phyloP scores from a whole-genome alignment of 2,888 invertebrate species.

The Lomographa bimaculata region DNA sequence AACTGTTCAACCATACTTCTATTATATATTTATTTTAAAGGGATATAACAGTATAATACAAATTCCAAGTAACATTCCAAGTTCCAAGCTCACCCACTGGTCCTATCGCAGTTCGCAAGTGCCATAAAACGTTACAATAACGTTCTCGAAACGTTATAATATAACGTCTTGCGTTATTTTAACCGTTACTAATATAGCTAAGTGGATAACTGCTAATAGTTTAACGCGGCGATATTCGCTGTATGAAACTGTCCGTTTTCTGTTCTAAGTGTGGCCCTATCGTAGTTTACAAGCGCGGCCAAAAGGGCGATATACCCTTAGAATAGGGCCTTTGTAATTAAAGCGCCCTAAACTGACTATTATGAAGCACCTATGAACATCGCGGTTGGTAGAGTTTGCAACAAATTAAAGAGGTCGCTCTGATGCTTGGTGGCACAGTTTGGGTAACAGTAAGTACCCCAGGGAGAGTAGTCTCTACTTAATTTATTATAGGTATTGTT shows the following conservation, averaged over 20 bases:
- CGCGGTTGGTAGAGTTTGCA: conserved; percentile 46
- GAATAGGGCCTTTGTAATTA: conserved; percentile 76
- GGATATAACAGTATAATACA: no score
- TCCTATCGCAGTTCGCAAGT: conserved; percentile 15
- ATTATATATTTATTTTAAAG: no score
- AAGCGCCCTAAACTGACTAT: conserved; percentile 77
- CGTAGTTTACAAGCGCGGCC: conserved; percentile 73
- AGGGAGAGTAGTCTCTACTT: no score
- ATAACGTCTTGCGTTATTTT: conserved; percentile 22
- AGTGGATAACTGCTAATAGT: conserved; percentile 48
- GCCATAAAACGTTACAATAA: conserved; percentile 12
- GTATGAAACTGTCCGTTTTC: conserved; percentile 52
- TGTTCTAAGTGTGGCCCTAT: conserved; percentile 52
- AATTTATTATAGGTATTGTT: no score
- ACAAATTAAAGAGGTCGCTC: conserved; percentile 32
- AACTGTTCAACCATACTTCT: no score
- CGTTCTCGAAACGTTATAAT: conserved; percentile 6
- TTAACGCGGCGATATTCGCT: conserved; percentile 58
- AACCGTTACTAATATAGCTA: conserved; percentile 46
- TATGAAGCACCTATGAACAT: conserved; percentile 60
- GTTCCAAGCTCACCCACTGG: conserved; percentile 1
- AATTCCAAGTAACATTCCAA: no score
- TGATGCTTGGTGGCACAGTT: conserved; percentile 21
- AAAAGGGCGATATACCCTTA: conserved; percentile 74
- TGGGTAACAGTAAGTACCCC: conserved; percentile 12